phyloP scores from a whole-genome alignment of 2,113 vertebrate genomes.

The Ceyx melanurus region DNA sequence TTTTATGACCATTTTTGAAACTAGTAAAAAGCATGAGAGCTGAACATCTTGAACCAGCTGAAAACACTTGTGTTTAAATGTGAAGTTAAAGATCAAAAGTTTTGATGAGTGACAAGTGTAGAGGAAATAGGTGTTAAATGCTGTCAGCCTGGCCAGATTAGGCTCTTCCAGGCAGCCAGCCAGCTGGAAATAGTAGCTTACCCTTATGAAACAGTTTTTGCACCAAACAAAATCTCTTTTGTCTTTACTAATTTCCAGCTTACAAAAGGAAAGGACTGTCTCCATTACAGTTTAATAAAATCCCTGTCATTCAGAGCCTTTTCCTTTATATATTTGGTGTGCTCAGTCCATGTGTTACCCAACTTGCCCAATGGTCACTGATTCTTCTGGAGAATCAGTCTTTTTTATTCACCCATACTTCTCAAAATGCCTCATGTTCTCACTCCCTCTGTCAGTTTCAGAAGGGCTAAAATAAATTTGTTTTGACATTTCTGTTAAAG shows the following conservation, averaged over 20 bases:
- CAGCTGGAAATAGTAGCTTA: neutral
- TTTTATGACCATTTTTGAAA: neutral
- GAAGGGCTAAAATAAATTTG: neutral
- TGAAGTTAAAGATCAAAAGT: neutral
- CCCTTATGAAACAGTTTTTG: neutral
- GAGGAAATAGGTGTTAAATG: neutral
- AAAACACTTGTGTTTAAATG: neutral
- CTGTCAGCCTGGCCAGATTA: neutral
- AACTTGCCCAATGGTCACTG: neutral
- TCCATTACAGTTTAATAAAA: neutral
- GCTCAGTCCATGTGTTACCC: neutral
- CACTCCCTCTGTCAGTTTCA: neutral
- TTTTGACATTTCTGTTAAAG: neutral
- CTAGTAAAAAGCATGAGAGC: neutral
- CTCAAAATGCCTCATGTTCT: neutral
- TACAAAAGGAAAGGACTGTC: neutral
- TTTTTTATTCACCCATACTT: neutral
- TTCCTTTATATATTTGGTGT: neutral
- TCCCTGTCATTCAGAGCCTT: neutral
- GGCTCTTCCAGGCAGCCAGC: neutral
- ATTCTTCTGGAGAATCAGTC: neutral
- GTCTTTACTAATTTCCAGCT: neutral
- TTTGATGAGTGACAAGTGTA: neutral
- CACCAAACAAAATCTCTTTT: neutral
- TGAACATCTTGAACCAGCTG: neutral